A percentile compares a stretch with the other conserved stretches of the same genome.
These are phyloP conservation scores for Phyllotreta cruciferae DNA, from an alignment of 2,888 invertebrate species.

Conservation along the genomic window DNA sequence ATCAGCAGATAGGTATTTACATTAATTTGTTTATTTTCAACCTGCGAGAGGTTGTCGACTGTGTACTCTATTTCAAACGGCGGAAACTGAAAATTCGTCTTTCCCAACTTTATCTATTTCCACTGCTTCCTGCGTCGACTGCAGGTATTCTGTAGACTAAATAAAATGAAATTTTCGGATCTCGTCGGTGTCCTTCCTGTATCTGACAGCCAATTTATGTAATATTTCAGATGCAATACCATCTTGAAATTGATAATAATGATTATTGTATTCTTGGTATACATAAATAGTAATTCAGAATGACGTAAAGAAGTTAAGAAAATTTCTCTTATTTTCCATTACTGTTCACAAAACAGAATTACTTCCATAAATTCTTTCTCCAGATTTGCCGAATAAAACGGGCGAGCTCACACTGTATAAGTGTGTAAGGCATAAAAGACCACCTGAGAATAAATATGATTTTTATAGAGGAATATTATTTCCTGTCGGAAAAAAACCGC, in stretches of 20 bases:
- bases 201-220: constrained; percentile 14
- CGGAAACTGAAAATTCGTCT: constrained; percentile 19
- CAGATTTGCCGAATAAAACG: no score
- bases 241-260: neutral
- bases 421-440: neutral
- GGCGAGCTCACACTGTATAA: neutral
- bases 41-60: neutral
- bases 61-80: neutral
- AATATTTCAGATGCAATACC: constrained; percentile 7
- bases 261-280: no score
- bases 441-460: constrained; percentile 19
- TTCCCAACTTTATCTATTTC: constrained; percentile 22
- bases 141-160: constrained; percentile 21
- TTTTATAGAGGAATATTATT: constrained; percentile 20
- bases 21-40: constrained; percentile 6
- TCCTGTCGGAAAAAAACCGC: constrained; percentile 16
- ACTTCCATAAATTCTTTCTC: no score
- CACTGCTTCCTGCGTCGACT: constrained; percentile 16
- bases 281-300: no score
- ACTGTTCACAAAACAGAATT: no score
- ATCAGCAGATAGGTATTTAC: no score
- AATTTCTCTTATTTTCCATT: no score
- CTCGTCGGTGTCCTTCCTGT: constrained; percentile 14
- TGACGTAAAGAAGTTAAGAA: no score
- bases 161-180: constrained; percentile 11